These are phyloP conservation scores for Babyrousa celebensis DNA, from an alignment of 2,797 vertebrate species.

Conservation along the genomic window DNA sequence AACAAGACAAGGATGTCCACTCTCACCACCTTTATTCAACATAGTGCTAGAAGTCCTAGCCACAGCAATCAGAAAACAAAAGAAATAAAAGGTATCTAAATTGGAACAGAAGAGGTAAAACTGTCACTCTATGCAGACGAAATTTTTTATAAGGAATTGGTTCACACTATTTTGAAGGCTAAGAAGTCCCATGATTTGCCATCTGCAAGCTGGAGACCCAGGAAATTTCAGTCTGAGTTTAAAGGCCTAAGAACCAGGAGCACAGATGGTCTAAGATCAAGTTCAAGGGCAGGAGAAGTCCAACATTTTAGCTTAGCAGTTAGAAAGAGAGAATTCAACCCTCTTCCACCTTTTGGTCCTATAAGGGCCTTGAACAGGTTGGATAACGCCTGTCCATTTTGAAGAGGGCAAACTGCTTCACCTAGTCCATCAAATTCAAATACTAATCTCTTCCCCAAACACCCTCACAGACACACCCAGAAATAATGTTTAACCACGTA, in stretches of 20 bases:
- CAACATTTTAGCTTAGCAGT: neutral
- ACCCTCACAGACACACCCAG: neutral
- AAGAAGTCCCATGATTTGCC: neutral
- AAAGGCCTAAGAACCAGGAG: neutral
- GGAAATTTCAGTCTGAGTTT: neutral
- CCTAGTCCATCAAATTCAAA: conserved; percentile 7
- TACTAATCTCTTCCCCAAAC: neutral
- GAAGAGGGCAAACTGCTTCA: neutral
- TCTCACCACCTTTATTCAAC: too few relatives aligned
- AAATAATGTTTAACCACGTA: neutral
- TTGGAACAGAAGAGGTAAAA: too few relatives aligned
- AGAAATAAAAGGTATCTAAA: too few relatives aligned
- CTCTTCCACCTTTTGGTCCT: neutral
- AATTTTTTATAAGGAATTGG: neutral
- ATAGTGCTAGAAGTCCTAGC: too few relatives aligned
- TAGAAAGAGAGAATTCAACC: neutral
- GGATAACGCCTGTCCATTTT: neutral
- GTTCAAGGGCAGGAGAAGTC: neutral
- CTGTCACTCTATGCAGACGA: neutral
- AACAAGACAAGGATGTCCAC: too few relatives aligned
- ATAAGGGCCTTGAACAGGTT: neutral
- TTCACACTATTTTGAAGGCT: neutral
- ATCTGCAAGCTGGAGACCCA: neutral
- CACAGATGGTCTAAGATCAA: neutral
- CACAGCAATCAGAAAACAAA: too few relatives aligned